Evolutionary conservation across 2,797 vertebrate genomes (phyloP).

Genomic region (Paguma larvata): DNA sequence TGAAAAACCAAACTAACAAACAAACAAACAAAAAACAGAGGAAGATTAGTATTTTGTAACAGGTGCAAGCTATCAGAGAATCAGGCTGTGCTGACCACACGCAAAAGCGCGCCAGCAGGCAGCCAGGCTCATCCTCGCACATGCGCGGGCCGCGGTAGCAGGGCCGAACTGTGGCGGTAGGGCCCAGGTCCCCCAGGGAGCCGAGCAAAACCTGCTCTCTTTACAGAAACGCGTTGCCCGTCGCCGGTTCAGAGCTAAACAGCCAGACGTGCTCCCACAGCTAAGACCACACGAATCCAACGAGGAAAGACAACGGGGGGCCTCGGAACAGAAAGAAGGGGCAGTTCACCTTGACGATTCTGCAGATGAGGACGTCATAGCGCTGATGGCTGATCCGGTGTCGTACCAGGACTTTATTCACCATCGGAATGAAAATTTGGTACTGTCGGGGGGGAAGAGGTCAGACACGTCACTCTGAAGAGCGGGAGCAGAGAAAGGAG

Average conservation of each 20-base stretch:
- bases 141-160: not conserved
- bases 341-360: slow-evolving; percentile 96
- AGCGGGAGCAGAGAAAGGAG: not conserved
- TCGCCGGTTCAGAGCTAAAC: not conserved
- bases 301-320: not conserved
- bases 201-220: not conserved
- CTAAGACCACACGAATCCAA: not conserved
- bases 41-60: not conserved
- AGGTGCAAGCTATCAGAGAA: not conserved
- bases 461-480: slow-evolving; percentile 25
- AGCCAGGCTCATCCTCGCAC: not conserved
- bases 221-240: not conserved
- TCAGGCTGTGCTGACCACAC: not conserved
- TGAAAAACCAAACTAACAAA: too few relatives aligned
- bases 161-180: not conserved
- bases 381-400: slow-evolving; percentile 98
- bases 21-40: not conserved
- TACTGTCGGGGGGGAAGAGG: slow-evolving; percentile 89
- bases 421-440: slow-evolving; percentile 99
- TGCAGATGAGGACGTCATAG: slow-evolving; percentile 98
- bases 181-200: not conserved
- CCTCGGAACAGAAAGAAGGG: not conserved
- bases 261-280: not conserved
- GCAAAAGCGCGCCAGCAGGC: not conserved
- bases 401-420: slow-evolving; percentile 98